These are phyloP conservation scores for Cantharis rufa DNA, from an alignment of 2,888 invertebrate genomes.

Conservation along the genomic window DNA sequence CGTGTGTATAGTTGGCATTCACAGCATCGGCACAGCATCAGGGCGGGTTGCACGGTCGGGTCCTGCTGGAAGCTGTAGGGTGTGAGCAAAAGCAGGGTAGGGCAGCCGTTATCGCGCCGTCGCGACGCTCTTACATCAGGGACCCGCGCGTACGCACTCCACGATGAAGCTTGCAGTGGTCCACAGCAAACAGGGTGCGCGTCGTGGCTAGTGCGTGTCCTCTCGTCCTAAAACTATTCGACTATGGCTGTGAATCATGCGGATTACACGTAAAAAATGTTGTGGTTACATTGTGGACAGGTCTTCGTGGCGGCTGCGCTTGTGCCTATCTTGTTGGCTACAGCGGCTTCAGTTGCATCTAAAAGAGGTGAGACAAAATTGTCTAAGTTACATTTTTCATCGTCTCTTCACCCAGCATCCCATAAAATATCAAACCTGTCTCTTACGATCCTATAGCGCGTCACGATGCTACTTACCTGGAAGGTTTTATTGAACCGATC, in stretches of 20 bases:
- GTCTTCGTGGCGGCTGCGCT: constrained; percentile 48
- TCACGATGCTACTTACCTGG: constrained; percentile 21
- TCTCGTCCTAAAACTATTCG: constrained; percentile 40
- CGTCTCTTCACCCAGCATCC: constrained; percentile 13
- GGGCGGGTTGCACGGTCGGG: constrained; percentile 29
- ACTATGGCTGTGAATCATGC: constrained; percentile 55
- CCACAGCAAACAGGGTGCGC: constrained; percentile 50
- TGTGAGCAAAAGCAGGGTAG: constrained; percentile 44
- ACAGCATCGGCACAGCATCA: constrained; percentile 25
- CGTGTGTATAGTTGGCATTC: constrained; percentile 13
- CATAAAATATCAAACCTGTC: constrained; percentile 22
- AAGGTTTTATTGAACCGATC: constrained; percentile 19
- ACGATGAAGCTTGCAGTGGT: constrained; percentile 51
- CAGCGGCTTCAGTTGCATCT: constrained; percentile 46
- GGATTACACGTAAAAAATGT: constrained; percentile 53
- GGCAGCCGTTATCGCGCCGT: constrained; percentile 43
- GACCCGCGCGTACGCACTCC: constrained; percentile 48
- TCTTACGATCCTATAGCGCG: constrained; percentile 20
- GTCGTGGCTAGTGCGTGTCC: constrained; percentile 42
- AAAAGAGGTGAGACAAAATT: constrained; percentile 49
- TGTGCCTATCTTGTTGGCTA: constrained; percentile 42
- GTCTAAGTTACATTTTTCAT: not conserved
- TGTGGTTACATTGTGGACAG: constrained; percentile 54
- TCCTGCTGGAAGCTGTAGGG: constrained; percentile 37
- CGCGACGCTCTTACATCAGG: constrained; percentile 43